Evolutionary conservation across 2,797 vertebrate genomes (phyloP).

Genomic region (Scolopax rusticola): DNA sequence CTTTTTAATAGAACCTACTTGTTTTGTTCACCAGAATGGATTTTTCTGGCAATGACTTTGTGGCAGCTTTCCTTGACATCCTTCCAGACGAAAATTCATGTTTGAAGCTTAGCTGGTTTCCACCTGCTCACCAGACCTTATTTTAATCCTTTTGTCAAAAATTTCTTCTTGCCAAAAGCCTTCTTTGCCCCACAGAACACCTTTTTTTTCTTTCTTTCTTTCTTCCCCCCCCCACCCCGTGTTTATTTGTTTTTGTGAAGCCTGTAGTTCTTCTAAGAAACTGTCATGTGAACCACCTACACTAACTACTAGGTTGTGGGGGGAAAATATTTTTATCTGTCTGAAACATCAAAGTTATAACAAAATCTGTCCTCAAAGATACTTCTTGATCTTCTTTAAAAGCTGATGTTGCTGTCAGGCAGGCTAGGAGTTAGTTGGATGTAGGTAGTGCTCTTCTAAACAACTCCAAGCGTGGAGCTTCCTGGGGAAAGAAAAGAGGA

Average conservation of each 20-base stretch:
- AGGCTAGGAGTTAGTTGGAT: neutral
- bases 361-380: neutral
- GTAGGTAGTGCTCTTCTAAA: neutral
- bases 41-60: neutral
- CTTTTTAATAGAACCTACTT: neutral
- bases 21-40: neutral
- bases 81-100: neutral
- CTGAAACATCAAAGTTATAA: neutral
- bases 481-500: neutral
- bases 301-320: neutral
- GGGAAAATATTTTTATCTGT: neutral
- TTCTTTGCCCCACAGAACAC: fast-evolving
- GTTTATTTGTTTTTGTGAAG: neutral
- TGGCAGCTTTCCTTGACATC: neutral
- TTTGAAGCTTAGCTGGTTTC: constrained; percentile 1
- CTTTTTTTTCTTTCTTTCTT: no score
- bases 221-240: fast-evolving
- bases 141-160: neutral
- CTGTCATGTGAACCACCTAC: neutral
- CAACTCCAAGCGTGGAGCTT: neutral
- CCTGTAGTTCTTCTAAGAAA: neutral
- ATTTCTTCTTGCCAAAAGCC: neutral
- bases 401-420: neutral
- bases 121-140: neutral
- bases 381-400: neutral